These are phyloP conservation scores for Diplolepis rosae DNA, from an alignment of 2,888 invertebrate species.

Conservation along the genomic window DNA sequence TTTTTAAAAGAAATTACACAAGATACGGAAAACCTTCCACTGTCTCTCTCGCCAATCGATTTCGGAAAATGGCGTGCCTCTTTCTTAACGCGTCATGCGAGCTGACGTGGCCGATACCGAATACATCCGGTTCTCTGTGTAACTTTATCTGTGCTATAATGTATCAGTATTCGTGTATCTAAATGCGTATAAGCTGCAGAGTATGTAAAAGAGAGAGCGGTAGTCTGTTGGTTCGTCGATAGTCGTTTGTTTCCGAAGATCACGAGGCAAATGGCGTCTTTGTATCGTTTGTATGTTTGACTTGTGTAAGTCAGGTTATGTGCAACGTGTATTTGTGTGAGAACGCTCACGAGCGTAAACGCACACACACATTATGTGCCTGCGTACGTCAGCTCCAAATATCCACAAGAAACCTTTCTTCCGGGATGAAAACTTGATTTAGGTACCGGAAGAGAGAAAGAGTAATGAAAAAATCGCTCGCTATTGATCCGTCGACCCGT, in stretches of 20 bases:
- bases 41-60: constrained; percentile 42
- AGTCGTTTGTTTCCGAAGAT: neutral
- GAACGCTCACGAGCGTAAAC: neutral
- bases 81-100: constrained; percentile 59
- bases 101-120: constrained; percentile 61
- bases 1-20: neutral
- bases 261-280: constrained; percentile 18
- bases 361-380: neutral
- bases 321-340: constrained; percentile 19
- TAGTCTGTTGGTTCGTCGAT: neutral
- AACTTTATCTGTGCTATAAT: constrained; percentile 6
- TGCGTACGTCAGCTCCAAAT: neutral
- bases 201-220: constrained; percentile 9
- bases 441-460: constrained; percentile 45
- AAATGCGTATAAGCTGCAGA: neutral
- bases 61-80: constrained; percentile 52
- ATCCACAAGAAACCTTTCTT: constrained; percentile 14
- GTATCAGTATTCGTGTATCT: neutral
- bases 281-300: constrained; percentile 6
- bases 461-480: constrained; percentile 35
- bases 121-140: constrained; percentile 16
- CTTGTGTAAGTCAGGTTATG: no score
- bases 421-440: constrained; percentile 16
- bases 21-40: constrained; percentile 36
- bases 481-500: constrained; percentile 13